phyloP scores from a whole-genome alignment of 2,797 vertebrate species.

The Crypturellus tataupa region DNA sequence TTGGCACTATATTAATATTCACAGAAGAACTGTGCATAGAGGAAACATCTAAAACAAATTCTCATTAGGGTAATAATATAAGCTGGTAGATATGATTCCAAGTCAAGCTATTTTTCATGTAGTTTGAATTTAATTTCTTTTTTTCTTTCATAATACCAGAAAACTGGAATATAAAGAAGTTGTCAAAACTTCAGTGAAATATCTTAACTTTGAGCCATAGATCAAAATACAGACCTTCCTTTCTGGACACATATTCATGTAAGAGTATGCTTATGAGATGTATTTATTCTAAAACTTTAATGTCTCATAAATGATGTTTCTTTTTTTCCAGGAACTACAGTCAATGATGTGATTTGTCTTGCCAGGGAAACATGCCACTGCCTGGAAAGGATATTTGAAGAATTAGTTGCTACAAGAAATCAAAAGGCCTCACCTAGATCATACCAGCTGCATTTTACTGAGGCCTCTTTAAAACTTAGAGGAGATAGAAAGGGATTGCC shows the following conservation, averaged over 20 bases:
- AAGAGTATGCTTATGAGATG: neutral
- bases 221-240: neutral
- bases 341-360: neutral
- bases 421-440: neutral
- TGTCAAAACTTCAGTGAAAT: neutral
- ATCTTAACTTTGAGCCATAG: neutral
- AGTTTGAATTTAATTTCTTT: neutral
- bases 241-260: neutral
- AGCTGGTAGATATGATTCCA: neutral
- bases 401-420: neutral
- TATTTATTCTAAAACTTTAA: neutral
- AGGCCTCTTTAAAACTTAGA: neutral
- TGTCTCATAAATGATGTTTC: neutral
- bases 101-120: neutral
- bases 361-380: neutral
- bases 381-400: neutral
- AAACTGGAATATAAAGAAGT: neutral
- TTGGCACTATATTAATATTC: neutral
- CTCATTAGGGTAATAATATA: neutral
- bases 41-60: neutral
- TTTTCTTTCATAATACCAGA: neutral
- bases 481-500: neutral
- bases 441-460: neutral
- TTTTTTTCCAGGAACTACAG: neutral
- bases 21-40: neutral